Base-by-base conservation (phyloP, 2,797 vertebrate species). In the Eupleurogrammus muticus region DNA sequence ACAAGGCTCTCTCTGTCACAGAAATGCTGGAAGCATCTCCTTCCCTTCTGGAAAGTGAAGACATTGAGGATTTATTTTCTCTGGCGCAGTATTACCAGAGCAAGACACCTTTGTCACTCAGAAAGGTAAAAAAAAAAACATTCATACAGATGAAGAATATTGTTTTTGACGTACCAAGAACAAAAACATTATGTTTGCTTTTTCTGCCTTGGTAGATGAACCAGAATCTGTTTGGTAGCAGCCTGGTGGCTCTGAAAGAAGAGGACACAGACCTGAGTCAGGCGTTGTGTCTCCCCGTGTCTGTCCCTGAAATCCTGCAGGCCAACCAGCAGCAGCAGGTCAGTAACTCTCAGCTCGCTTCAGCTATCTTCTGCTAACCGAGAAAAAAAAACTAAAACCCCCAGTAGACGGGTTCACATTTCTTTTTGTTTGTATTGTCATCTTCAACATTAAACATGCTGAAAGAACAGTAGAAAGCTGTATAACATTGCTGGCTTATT, bases 61-160 rank as follows among this genome's bases (percentile, higher is more conserved):
- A 99, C 78, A 94, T 96, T 80, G 97, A 99, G 80, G 98, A 99
- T 85, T 93, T 99, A 75, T 96, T 98, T 86, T 96, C 95, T 81
- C 84, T 99, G 93, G 98, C 97, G 17, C 96, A 98, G 51, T 97
- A 99, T 93, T 99, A 99, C 86, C 96, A 96, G 92, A 98, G 95
- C 92, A 99, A 97, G 94, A 99, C 97, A 13, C 98, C 98, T 8
- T 86, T 96, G 86, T 99, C 98, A 1, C 97, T 99, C 83, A 95
- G 97, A 82, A 99, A 98, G 96, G 97, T 98, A 92, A 91, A 48
- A 20, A 20, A 3, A 92, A 91, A 48, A 20, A 20, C 2, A 12
- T 67, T 38, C 3, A 7, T 17, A 20, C 5, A 10, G 10, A 61
- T 55, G 9, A 16, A 56, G 11, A 19, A 19, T 13, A 12, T 38